Evolutionary conservation across 2,113 vertebrate genomes (phyloP), one percentile per base, ranked within the genome.

Genomic region (Phylloscopus trochilus): DNA sequence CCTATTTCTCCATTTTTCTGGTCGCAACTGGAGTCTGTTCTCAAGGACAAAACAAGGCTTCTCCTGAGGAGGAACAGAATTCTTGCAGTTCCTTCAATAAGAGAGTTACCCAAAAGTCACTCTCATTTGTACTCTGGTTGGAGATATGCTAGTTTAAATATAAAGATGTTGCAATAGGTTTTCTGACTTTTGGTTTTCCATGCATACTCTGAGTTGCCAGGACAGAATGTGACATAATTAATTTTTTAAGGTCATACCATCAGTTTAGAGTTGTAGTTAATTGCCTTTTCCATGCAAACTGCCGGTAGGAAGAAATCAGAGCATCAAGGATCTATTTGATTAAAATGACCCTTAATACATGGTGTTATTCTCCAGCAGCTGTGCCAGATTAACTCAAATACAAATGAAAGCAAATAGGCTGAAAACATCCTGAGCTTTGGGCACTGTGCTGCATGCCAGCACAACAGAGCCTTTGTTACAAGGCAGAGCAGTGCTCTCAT

Each of bases 391-490:
- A 90, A 80, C 67, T 94, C 46, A 67, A 91, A 69, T 30, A 90
- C 10, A 5, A 92, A 95, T 70, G 83, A 82, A 84, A 95, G 78
- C 60, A 95, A 95, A 93, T 68, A 86, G 85, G 92, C 67, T 82
- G 92, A 91, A 95, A 96, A 96, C 85, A 86, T 92, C 91, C 92
- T 90, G 94, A 90, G 88, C 93, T 95, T 74, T 70, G 72, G 55
- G 68, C 23, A 1, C 78, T 90, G 75, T 85, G 74, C 78, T 88
- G 58, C 0, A 0, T 46, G 51, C 69, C 59, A 79, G 31, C 68
- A 96, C 92, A 97, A 89, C 72, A 81, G 85, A 74, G 90, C 83
- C 92, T 94, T 96, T 96, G 95, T 95, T 78, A 44, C 13, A 44
- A 41, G 75, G 35, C 93, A 90, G 63, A 86, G n/a, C 82, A 67